Conservation (phyloP, 2,888 invertebrate genomes). For the Eupithecia subumbrata region DNA sequence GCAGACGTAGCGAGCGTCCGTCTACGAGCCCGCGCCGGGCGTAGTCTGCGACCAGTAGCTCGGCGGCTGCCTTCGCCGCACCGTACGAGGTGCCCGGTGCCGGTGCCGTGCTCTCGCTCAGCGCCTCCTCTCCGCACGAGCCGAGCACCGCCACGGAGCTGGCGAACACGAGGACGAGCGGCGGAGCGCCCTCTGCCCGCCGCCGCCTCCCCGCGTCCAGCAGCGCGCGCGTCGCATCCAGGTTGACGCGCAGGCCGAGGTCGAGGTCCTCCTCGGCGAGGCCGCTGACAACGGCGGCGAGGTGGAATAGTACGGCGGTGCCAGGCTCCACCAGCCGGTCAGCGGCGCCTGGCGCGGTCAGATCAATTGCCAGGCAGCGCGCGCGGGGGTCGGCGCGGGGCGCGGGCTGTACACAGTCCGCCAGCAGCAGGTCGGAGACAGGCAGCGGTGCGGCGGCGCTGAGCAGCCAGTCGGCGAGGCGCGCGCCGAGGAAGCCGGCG, state of each 20-base stretch:
- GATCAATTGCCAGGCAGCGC: conserved; percentile 30
- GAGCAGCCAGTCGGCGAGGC: conserved; percentile 58
- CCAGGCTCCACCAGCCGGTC: conserved; percentile 52
- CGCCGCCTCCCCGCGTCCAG: conserved; percentile 64
- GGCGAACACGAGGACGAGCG: conserved; percentile 63
- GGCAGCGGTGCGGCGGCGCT: conserved; percentile 49
- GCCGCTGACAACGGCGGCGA: conserved; percentile 75
- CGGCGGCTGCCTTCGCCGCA: conserved; percentile 70
- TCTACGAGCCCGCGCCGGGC: conserved; percentile 70
- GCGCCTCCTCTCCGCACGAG: conserved; percentile 57
- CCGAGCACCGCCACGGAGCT: conserved; percentile 72
- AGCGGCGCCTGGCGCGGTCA: conserved; percentile 51
- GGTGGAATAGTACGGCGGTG: conserved; percentile 64
- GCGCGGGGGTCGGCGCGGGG: conserved; percentile 38
- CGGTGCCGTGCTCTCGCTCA: conserved; percentile 62
- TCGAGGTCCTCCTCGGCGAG: conserved; percentile 73
- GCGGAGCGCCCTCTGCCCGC: conserved; percentile 43
- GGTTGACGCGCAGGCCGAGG: conserved; percentile 67
- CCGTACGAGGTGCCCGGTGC: conserved; percentile 74
- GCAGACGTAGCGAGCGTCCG: conserved; percentile 66
- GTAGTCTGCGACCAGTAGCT: conserved; percentile 71
- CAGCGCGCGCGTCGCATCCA: conserved; percentile 69
- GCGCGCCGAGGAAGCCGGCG: conserved; percentile 64
- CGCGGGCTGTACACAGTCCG: conserved; percentile 44
- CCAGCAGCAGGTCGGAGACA: conserved; percentile 40